Percentiles rank a stretch among this genome's conserved stretches.
phyloP scores from a whole-genome alignment of 2,113 vertebrate species.

The Caranx melampygus region DNA sequence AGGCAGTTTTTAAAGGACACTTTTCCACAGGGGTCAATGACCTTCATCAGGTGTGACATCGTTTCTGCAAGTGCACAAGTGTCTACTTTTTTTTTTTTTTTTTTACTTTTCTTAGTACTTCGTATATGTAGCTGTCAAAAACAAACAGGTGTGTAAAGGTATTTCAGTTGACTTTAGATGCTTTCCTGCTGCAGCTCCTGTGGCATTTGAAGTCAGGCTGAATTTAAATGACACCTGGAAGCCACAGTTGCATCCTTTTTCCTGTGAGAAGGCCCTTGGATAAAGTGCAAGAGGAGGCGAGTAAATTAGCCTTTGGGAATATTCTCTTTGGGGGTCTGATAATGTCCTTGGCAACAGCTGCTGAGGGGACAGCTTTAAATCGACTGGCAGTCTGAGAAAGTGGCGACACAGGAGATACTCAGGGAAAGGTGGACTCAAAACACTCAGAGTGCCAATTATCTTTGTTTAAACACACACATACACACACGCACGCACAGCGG shows the following conservation, averaged over 20 bases:
- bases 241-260: slow-evolving; percentile 15
- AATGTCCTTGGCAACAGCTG: slow-evolving; percentile 55
- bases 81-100: slow-evolving; percentile 7
- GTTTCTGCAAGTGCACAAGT: slow-evolving; percentile 22
- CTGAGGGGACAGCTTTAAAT: slow-evolving; percentile 39
- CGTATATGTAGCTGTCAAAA: neutral
- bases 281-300: slow-evolving; percentile 46
- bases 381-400: slow-evolving; percentile 44
- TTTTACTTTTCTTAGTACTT: neutral
- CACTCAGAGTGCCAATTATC: slow-evolving; percentile 68
- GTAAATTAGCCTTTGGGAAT: slow-evolving; percentile 58
- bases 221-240: slow-evolving; percentile 60
- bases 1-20: neutral
- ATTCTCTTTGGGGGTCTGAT: slow-evolving; percentile 52
- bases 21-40: slow-evolving; percentile 10
- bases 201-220: slow-evolving; percentile 37
- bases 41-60: neutral
- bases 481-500: slow-evolving; percentile 8
- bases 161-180: neutral
- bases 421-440: slow-evolving; percentile 51
- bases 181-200: neutral
- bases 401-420: slow-evolving; percentile 42
- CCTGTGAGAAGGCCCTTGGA: slow-evolving; percentile 37
- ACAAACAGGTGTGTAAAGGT: neutral
- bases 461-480: slow-evolving; percentile 56